phyloP scores from a whole-genome alignment of 2,797 vertebrate genomes.

The Acestrorhynchus altus region DNA sequence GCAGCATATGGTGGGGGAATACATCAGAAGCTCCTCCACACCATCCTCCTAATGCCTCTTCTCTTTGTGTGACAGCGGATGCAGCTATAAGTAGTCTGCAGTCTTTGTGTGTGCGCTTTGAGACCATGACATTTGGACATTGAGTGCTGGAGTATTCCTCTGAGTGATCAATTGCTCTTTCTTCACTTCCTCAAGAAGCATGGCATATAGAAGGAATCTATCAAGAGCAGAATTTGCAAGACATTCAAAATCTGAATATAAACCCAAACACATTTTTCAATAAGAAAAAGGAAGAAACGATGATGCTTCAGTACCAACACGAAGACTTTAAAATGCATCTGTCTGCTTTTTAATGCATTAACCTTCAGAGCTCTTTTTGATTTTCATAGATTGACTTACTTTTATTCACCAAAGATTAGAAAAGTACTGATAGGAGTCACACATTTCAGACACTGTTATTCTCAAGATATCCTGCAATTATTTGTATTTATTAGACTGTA shows the following conservation, averaged over 20 bases:
- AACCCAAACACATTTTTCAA: background rate
- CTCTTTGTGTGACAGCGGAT: constrained; percentile 19
- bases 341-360: too few relatives aligned
- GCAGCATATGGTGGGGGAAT: constrained; percentile 33
- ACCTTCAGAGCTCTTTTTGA: too few relatives aligned
- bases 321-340: too few relatives aligned
- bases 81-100: background rate
- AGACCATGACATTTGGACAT: background rate
- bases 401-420: too few relatives aligned
- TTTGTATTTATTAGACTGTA: too few relatives aligned
- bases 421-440: too few relatives aligned
- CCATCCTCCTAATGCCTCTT: background rate
- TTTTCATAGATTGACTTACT: too few relatives aligned
- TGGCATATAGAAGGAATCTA: background rate
- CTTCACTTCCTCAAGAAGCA: background rate
- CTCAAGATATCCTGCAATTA: too few relatives aligned
- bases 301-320: too few relatives aligned
- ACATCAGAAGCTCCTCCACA: background rate
- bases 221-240: too few relatives aligned
- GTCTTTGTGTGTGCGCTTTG: background rate
- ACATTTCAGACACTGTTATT: too few relatives aligned
- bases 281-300: too few relatives aligned
- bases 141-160: background rate
- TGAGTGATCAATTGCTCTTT: background rate
- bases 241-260: background rate